Evolutionary conservation across 2,797 vertebrate genomes (phyloP).

Genomic region (Petrocephalus schoutedeni): DNA sequence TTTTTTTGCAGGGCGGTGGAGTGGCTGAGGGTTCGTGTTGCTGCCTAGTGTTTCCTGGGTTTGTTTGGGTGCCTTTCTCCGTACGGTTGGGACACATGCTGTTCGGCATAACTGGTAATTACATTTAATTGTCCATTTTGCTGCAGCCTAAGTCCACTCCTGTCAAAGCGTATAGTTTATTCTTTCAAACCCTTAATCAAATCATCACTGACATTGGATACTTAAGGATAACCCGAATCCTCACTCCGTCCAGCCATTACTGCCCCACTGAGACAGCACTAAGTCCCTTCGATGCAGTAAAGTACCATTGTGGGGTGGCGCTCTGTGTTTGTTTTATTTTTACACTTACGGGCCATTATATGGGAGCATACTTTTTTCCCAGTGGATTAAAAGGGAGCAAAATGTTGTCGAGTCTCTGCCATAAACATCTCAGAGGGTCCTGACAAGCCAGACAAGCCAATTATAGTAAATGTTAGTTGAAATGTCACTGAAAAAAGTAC

Average conservation of each 20-base stretch:
- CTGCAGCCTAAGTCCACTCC: background rate
- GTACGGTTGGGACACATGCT: background rate
- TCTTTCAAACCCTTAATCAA: constrained; percentile 22
- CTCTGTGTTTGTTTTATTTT: background rate
- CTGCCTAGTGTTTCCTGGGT: background rate
- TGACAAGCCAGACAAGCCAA: background rate
- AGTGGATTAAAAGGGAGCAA: background rate
- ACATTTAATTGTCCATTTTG: background rate
- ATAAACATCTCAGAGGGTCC: background rate
- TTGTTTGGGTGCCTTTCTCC: background rate
- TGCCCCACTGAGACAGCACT: background rate
- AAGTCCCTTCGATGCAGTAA: background rate
- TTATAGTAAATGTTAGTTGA: background rate
- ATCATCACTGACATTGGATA: background rate
- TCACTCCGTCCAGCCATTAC: background rate
- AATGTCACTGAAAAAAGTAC: background rate
- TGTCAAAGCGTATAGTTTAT: background rate
- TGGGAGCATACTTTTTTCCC: background rate
- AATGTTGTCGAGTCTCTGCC: background rate
- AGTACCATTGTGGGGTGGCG: background rate
- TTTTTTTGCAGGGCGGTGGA: background rate
- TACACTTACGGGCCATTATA: background rate
- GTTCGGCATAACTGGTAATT: background rate
- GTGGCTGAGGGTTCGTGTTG: background rate
- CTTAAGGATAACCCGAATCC: background rate